Evolutionary conservation across 2,797 vertebrate genomes (phyloP), one percentile per base, ranked within the genome.

Genomic region (Epinephelus awoara): DNA sequence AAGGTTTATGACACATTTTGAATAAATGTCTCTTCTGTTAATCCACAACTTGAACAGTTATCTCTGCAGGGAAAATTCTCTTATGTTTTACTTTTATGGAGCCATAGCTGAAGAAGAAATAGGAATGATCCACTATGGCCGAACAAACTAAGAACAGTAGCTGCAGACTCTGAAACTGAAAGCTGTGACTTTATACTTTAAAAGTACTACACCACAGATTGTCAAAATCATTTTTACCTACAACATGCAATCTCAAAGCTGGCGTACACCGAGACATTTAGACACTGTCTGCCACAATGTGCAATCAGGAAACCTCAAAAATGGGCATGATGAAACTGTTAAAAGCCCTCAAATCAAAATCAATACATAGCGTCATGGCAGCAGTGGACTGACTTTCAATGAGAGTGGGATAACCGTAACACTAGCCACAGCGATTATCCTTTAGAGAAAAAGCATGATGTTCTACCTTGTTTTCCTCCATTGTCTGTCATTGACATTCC

Each of bases 91-190:
- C 15, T 65, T 71, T 15, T 17, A 5, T 55, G 6, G 50, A 57
- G 42, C 29, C 13, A 27, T 44, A 44, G 8, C 8, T 29, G 2
- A 12, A 56, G 6, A 40, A 21, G 12, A 44, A 46, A 52, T 40
- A 27, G 40, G 10, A 68, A 15, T 12, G n/a, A 23, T 29, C 29
- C 11, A 59, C 40, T 25, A 38, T 42, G 3, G 34, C 34, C 8
- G 34, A 34, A 34, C 34, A 34, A 34, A 34, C 34, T 34, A 8
- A 34, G 46, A 50, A 44, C 8, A 3, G 19, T 38, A 23, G 55
- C 27, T 17, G 15, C 5, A 63, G 29, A 64, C 62, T 75, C 56
- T 61, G 47, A 27, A 49, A 56, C 12, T 18, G 62, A 34, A 34
- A 49, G 14, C 19, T 47, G 9, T 49, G n/a, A 50, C 23, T 11